Conservation (phyloP, 2,797 vertebrate species). For the Chiroxiphia lanceolata region DNA sequence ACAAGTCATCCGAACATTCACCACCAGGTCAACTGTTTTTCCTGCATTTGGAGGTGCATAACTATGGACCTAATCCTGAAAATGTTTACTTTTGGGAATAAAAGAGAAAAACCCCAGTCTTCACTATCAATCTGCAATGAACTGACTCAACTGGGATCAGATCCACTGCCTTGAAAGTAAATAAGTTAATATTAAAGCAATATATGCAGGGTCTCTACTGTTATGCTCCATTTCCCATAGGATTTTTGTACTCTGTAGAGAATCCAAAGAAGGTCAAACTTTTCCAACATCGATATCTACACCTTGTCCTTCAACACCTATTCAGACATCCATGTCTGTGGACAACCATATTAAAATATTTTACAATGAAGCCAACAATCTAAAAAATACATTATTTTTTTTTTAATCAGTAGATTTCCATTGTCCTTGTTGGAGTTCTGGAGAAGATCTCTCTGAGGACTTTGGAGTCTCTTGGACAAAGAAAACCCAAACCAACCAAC, state of each 20-base stretch:
- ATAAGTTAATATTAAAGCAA: background rate
- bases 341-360: background rate
- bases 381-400: background rate
- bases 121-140: background rate
- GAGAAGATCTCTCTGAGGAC: background rate
- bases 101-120: background rate
- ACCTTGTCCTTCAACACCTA: background rate
- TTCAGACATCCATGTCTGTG: background rate
- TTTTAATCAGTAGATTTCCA: background rate
- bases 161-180: background rate
- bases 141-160: background rate
- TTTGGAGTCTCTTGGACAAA: background rate
- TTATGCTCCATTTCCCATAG: background rate
- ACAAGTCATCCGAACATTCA: background rate
- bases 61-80: slow-evolving; percentile 5
- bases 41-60: background rate
- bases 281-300: background rate
- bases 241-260: background rate
- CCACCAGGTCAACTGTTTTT: background rate
- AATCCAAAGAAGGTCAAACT: background rate
- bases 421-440: background rate
- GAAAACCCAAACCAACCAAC: fast-evolving
- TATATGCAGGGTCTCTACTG: background rate
- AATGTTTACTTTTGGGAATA: background rate
- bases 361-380: background rate